These are phyloP conservation scores for Ginglymostoma cirratum DNA, from an alignment of 2,113 vertebrate genomes.

Conservation along the genomic window DNA sequence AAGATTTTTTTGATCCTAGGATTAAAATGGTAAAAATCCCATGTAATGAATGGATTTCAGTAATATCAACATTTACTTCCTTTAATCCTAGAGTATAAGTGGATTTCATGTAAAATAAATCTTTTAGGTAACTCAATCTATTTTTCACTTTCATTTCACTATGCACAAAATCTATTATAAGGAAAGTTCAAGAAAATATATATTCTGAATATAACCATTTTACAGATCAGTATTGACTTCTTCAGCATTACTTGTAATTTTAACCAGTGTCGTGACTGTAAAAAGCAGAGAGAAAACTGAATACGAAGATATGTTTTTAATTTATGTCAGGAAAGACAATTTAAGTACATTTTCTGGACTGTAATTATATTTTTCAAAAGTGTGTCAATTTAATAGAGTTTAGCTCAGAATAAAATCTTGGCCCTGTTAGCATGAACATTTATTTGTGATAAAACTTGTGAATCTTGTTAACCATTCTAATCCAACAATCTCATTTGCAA, in stretches of 20 bases:
- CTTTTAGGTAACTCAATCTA: constrained; percentile 1
- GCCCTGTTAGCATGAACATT: neutral
- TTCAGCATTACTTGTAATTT: neutral
- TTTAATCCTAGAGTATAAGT: constrained; percentile 15
- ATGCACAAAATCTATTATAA: neutral
- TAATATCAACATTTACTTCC: neutral
- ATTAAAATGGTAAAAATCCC: constrained; percentile 38
- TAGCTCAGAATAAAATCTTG: neutral
- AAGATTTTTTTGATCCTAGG: constrained; percentile 23
- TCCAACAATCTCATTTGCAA: neutral
- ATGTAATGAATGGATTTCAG: constrained; percentile 29
- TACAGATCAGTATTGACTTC: neutral
- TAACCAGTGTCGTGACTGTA: neutral
- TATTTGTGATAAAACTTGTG: neutral
- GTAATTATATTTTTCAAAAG: neutral
- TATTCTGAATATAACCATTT: neutral
- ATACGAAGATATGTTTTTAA: neutral
- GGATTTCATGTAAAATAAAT: constrained; percentile 22
- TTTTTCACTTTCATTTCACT: neutral
- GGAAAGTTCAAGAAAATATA: neutral
- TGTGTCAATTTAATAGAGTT: neutral
- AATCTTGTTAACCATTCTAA: neutral
- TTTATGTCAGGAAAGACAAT: neutral
- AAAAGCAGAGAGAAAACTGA: neutral
- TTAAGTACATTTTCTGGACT: neutral